phyloP scores from a whole-genome alignment of 1,140 invertebrate genomes.

The Zaprionus africanus region DNA sequence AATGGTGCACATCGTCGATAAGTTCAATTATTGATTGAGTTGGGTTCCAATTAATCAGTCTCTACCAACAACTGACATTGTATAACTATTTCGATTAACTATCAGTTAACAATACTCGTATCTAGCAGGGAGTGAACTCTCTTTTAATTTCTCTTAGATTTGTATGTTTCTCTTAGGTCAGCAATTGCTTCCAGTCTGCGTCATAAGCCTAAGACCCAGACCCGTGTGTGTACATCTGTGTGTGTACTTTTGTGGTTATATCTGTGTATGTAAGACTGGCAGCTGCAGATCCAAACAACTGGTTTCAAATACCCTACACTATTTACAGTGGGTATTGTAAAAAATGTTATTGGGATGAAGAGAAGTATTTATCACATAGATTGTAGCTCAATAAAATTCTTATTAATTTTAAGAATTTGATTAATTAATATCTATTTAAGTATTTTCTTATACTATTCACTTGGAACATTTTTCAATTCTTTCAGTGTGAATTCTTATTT shows the following conservation, averaged over 20 bases:
- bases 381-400: not conserved
- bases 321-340: slow-evolving; percentile 6
- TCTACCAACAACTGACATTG: slow-evolving; percentile 31
- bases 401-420: not conserved
- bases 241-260: slow-evolving; percentile 17
- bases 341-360: not conserved
- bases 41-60: slow-evolving; percentile 56
- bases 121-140: not conserved
- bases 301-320: slow-evolving; percentile 61
- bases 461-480: too few relatives aligned
- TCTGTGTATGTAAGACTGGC: slow-evolving; percentile 56
- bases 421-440: too few relatives aligned
- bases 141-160: slow-evolving; percentile 24
- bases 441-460: too few relatives aligned
- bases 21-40: slow-evolving; percentile 52
- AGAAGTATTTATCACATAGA: not conserved
- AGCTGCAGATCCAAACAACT: slow-evolving; percentile 77
- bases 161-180: slow-evolving; percentile 44
- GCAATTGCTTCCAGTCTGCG: slow-evolving; percentile 46
- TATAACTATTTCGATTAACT: slow-evolving; percentile 39
- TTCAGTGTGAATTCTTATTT: too few relatives aligned
- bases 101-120: not conserved
- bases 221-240: slow-evolving; percentile 9
- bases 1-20: slow-evolving; percentile 41
- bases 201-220: slow-evolving; percentile 27